Evolutionary conservation across 2,888 invertebrate genomes (phyloP), one percentile per base, ranked within the genome.

Genomic region (Lottia scabra): DNA sequence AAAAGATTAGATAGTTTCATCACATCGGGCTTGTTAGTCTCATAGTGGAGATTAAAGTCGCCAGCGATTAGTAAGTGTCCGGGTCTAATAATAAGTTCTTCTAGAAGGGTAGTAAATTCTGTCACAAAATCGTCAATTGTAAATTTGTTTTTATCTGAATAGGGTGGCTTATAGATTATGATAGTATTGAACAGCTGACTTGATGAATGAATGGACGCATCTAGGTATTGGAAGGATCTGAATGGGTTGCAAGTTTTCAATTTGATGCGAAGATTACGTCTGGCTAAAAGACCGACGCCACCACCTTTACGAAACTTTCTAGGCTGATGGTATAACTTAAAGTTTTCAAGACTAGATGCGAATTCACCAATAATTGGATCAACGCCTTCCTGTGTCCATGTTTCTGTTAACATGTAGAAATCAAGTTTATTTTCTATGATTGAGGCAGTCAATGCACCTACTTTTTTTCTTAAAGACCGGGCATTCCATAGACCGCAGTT

Each of bases 161-260:
- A n/a, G n/a, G n/a, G n/a, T n/a, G n/a, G n/a, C n/a, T 19, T 16
- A 48, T 48, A 48, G 48, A 48, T 16, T 13, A 48, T 13, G 10
- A 48, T 48, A 48, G 48, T 48, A 48, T 16, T 48, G 48, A 48
- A 48, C 48, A 13, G 48, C 16, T 48, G 48, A 13, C 12, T n/a
- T 48, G 48, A 48, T 48, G 48, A 48, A 16, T 48, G 48, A 15
- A 48, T 48, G 48, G 48, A 13, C 6, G 10, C 15, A 13, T 48
- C 48, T 48, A 48, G 48, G 48, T 48, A 48, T 48, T 48, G 48
- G 48, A 48, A 48, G 48, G 48, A 48, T 48, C 48, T 48, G 48
- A 48, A 48, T n/a, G 48, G 48, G 48, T 48, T 48, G 48, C 48
- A 15, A 48, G 48, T 48, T 48, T 48, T 8, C 48, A 48, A 19